Evolutionary conservation across 2,113 vertebrate genomes (phyloP).

Genomic region (Eubucco bourcierii): DNA sequence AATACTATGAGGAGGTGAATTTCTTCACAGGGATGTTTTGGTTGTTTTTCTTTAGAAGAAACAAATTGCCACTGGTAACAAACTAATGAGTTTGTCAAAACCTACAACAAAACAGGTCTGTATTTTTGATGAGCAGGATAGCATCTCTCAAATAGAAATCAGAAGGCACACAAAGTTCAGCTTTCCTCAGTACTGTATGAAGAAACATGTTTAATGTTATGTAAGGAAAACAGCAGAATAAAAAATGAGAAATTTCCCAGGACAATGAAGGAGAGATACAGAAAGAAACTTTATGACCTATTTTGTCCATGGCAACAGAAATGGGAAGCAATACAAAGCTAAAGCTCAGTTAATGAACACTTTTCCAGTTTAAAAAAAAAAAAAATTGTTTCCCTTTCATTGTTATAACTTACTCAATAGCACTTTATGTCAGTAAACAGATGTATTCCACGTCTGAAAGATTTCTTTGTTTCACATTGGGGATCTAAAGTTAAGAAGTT

Average conservation of each 20-base stretch:
- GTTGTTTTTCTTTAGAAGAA: constrained; percentile 53
- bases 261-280: neutral
- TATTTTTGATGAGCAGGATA: constrained; percentile 41
- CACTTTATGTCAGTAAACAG: neutral
- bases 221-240: neutral
- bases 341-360: neutral
- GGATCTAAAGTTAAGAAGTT: neutral
- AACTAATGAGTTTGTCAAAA: constrained; percentile 74
- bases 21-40: constrained; percentile 8
- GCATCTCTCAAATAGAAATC: constrained; percentile 6
- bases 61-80: constrained; percentile 67
- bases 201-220: neutral
- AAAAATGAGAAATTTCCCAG: neutral
- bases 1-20: neutral
- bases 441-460: neutral
- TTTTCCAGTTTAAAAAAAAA: neutral
- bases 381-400: neutral
- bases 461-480: neutral
- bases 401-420: neutral
- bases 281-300: neutral
- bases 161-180: neutral
- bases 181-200: neutral
- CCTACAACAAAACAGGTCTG: constrained; percentile 42
- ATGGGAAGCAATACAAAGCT: neutral
- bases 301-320: neutral